Base-by-base conservation (phyloP, 2,888 invertebrate species). In the Tribolium freemani region DNA sequence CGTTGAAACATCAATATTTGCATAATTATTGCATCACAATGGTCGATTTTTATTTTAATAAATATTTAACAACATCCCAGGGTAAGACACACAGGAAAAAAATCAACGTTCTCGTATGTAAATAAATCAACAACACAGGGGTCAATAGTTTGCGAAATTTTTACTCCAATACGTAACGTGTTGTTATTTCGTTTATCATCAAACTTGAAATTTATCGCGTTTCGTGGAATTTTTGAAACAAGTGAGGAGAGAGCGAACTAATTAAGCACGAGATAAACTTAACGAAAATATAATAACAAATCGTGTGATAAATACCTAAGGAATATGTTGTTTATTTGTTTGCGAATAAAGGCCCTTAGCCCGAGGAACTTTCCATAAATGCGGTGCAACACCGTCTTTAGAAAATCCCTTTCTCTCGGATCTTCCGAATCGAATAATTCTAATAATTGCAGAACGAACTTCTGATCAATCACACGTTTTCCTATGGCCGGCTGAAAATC, bases 351-450 rank as follows among this genome's bases (percentile, higher is more conserved):
- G 83, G 97, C 97, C 85, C 98, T 92, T 78, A 98, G 91, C 72
- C 97, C 97, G 82, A 98, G 90, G 88, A 98, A 98, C 89, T 98
- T 98, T 72, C 98, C 98, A 88, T 98, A 98, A 89, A 98, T 97
- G 88, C 98, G 93, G 90, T 98, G 98, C 79, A 98, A 90, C 56
- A 96, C 96, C n/a, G 98, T 98, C 89, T 98, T 98, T 69, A 98
- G 91, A 88, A 98, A 97, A 88, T 98, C 98, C 80, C 98, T 90
- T 87, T 98, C 98, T 69, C 98, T 88, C 73, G 98, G 97, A 88
- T 98, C 98, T 87, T 98, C 98, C 68, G 97, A 97, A 88, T 98
- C 98, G 88, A 98, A 98, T 80, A 98, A 89, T 84, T 98, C 98
- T 86, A 98, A 88, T 81, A 98, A 90, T 93, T 96, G 88, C 73